phyloP scores from a whole-genome alignment of 35 echinoderm and acorn worm species.

The Stichopus chloronotus region DNA sequence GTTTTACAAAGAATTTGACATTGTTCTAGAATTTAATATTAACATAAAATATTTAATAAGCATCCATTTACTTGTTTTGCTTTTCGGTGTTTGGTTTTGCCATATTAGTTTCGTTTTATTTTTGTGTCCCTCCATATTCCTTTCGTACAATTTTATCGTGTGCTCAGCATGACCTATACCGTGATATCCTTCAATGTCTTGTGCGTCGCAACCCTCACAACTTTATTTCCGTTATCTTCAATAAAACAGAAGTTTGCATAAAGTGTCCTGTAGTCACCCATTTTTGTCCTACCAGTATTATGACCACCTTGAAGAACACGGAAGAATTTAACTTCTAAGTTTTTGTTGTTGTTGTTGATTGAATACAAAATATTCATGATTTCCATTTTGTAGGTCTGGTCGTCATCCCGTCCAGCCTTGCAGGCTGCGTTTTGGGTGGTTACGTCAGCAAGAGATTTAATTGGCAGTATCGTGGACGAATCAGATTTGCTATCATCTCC shows the following conservation, averaged over 20 bases:
- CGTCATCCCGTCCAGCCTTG: conserved; percentile 72
- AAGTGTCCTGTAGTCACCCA: not conserved
- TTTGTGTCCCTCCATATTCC: too few species aligned
- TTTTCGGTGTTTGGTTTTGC: too few species aligned
- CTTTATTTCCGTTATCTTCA: too few species aligned
- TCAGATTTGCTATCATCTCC: conserved; percentile 62
- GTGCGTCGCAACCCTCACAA: too few species aligned
- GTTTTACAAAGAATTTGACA: too few species aligned
- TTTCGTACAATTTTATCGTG: too few species aligned
- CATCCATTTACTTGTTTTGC: too few species aligned
- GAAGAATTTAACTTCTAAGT: not conserved
- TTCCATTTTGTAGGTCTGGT: conserved; percentile 52
- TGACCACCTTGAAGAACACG: not conserved
- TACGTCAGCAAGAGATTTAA: conserved; percentile 79
- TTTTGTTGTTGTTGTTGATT: not conserved
- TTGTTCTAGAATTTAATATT: too few species aligned
- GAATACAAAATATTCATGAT: not conserved
- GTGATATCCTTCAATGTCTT: too few species aligned
- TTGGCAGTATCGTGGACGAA: conserved; percentile 64
- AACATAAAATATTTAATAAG: too few species aligned
- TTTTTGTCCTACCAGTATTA: not conserved
- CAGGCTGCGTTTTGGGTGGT: conserved; percentile 73
- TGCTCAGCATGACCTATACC: too few species aligned
- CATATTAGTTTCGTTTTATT: too few species aligned
- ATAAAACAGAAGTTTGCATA: not conserved